Conservation (phyloP, 2,113 vertebrate genomes). For the Brienomyrus longianalis region DNA sequence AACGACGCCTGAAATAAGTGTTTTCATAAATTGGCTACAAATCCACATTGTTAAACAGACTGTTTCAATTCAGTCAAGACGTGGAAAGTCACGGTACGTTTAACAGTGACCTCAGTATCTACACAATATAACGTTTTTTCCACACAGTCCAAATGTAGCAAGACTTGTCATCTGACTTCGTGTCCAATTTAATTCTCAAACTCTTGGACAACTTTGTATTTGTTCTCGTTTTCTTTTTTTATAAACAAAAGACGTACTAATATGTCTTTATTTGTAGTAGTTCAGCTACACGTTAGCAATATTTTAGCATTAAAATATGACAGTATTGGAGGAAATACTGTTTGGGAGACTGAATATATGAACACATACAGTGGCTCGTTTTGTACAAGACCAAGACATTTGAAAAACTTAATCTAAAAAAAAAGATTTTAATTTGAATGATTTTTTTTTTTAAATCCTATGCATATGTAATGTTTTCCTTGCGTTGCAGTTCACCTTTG, state of each 20-base stretch:
- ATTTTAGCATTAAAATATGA: constrained; percentile 44
- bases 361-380: not conserved
- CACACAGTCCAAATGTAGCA: constrained; percentile 45
- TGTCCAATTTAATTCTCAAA: not conserved
- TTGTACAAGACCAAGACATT: not conserved
- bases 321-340: constrained; percentile 31
- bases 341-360: constrained; percentile 11
- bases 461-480: constrained; percentile 13
- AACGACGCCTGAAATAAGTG: not conserved
- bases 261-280: constrained; percentile 19
- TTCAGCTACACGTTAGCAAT: constrained; percentile 42
- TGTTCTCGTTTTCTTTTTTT: constrained; percentile 27
- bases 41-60: not conserved
- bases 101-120: constrained; percentile 24
- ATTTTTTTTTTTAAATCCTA: constrained; percentile 26
- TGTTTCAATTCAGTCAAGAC: not conserved
- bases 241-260: constrained; percentile 22
- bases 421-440: not conserved
- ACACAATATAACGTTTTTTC: constrained; percentile 2
- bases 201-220: constrained; percentile 3
- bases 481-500: not conserved
- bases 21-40: not conserved
- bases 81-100: constrained; percentile 23
- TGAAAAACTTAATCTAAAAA: constrained; percentile 13
- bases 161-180: constrained; percentile 21